Base-by-base conservation (phyloP, 2,113 vertebrate genomes). In the Neoarius graeffei region DNA sequence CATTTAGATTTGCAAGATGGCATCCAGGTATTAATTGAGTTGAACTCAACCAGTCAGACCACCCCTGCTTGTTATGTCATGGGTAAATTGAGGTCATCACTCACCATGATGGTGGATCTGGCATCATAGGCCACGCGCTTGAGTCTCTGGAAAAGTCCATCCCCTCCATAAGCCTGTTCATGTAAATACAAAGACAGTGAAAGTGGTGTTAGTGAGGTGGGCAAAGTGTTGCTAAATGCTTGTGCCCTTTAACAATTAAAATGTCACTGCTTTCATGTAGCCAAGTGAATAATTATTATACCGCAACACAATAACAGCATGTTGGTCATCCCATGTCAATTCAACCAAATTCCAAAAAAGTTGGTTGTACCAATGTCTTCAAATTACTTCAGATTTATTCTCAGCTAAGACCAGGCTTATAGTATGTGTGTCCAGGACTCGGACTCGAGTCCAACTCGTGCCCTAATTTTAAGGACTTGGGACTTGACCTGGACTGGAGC, bases 111-210 rank as follows among this genome's bases (percentile, higher is more conserved):
- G 15, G 98, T 99, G 90, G 98, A 97, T 88, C 94, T 97, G 89
- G 97, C 97, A 93, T 99, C 98, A 92, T 97, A 99, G 82, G 93
- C 91, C 89, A 99, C 94, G 71, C 98, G 97, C 93, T 97, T 99
- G 94, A 99, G 91, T 92, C 97, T 96, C 88, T 99, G 98, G 85
- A 97, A 93, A 93, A 99, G 89, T 91, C 98, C 97, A 87, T 99
- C 98, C 83, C 98, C 98, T 92, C 98, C 98, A 42, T 98, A 95
- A n/a, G 97, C 97, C 98, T 99, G 94, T 89, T 91, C n/a, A 54
- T 62, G 64, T 59, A 25, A 83, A 81, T 23, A 85, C 11, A 74
- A 85, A 69, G 69, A 89, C 19, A 87, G 50, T 35, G 1, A 35
- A 60, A 81, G 30, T 81, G 57, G 30, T 82, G 17, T 62, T 20